These are phyloP conservation scores for Athene cunicularia DNA, from an alignment of 2,113 vertebrate genomes.

Conservation along the genomic window DNA sequence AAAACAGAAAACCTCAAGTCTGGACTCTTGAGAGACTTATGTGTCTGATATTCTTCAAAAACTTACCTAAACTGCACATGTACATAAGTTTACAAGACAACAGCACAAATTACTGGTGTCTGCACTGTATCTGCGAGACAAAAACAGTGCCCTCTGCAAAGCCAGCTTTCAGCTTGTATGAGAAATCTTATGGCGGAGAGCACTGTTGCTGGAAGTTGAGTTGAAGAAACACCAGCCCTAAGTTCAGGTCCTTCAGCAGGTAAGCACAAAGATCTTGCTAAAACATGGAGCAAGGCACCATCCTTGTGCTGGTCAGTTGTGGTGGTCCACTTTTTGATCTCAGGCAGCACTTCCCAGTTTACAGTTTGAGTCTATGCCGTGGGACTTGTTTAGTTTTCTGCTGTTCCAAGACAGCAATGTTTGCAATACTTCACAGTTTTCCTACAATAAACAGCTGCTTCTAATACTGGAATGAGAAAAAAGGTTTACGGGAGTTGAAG, in stretches of 20 bases:
- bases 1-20: background rate
- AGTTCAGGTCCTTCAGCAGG: background rate
- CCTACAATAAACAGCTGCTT: background rate
- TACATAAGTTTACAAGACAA: background rate
- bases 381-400: background rate
- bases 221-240: background rate
- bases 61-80: background rate
- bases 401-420: background rate
- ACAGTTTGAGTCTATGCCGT: background rate
- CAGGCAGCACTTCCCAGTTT: background rate
- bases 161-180: background rate
- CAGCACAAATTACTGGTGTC: background rate
- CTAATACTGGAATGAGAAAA: background rate
- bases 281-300: background rate
- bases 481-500: background rate
- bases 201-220: background rate
- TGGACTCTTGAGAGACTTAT: background rate
- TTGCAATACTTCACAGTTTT: background rate
- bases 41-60: background rate
- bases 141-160: background rate
- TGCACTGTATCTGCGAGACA: background rate
- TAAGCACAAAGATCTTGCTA: background rate
- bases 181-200: background rate
- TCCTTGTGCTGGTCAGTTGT: background rate
- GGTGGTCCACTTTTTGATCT: background rate